Evolutionary conservation across 2,113 vertebrate genomes (phyloP).

Genomic region (Jacana jacana): DNA sequence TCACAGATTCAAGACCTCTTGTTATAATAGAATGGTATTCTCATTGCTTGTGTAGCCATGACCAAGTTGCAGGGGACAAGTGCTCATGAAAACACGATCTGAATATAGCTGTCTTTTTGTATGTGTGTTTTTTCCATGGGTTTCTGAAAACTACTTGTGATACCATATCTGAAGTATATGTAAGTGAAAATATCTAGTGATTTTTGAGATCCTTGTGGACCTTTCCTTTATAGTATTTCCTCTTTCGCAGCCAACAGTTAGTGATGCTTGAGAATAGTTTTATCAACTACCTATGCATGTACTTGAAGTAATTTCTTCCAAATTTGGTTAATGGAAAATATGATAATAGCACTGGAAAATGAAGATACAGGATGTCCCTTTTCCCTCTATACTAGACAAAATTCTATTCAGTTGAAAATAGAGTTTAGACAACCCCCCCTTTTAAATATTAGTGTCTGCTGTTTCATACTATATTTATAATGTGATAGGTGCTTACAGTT

Average conservation of each 20-base stretch:
- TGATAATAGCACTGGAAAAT: not conserved
- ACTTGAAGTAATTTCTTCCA: not conserved
- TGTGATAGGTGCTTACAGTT: not conserved
- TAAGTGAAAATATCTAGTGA: not conserved
- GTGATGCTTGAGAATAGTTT: not conserved
- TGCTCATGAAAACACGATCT: not conserved
- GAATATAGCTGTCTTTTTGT: not conserved
- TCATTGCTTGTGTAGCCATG: not conserved
- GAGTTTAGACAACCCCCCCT: not conserved
- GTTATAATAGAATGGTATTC: not conserved
- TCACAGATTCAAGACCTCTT: not conserved
- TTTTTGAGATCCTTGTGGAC: not conserved
- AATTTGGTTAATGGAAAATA: not conserved
- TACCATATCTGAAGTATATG: not conserved
- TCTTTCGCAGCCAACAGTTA: not conserved
- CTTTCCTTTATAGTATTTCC: not conserved
- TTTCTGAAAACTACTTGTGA: not conserved
- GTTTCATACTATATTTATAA: not conserved
- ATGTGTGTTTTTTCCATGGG: not conserved
- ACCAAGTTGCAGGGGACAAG: not conserved
- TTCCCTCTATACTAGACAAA: not conserved
- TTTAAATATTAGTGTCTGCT: not conserved
- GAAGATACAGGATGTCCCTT: not conserved
- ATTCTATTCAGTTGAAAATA: not conserved
- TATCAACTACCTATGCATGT: not conserved